These are phyloP conservation scores for Oscheius myriophilus DNA, from an alignment of 2,888 invertebrate species.

Conservation along the genomic window DNA sequence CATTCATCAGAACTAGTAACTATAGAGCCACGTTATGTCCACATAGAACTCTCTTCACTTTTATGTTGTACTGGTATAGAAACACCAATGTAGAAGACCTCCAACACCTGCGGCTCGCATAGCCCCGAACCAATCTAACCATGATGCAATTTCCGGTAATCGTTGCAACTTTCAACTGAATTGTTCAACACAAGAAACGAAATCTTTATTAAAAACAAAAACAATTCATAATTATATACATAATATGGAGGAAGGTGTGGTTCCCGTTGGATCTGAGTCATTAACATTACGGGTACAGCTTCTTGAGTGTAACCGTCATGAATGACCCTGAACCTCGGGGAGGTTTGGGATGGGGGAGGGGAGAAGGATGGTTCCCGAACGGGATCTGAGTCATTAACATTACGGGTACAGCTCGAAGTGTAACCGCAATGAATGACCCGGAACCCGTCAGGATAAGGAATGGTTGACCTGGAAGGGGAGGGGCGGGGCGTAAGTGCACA, in stretches of 20 bases:
- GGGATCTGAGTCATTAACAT: constrained; percentile 30
- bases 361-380: constrained; percentile 4
- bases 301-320: constrained; percentile 33
- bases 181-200: too few species aligned
- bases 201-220: too few species aligned
- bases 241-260: background rate
- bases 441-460: constrained; percentile 9
- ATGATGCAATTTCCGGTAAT: too few species aligned
- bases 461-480: constrained; percentile 9
- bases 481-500: constrained; percentile 23
- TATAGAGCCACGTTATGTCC: too few species aligned
- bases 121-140: too few species aligned
- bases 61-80: too few species aligned
- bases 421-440: constrained; percentile 19
- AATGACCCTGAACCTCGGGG: constrained; percentile 30
- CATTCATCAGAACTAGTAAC: too few species aligned
- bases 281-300: constrained; percentile 40
- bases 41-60: too few species aligned
- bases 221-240: too few species aligned
- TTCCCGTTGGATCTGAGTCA: constrained; percentile 28
- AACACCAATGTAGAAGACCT: too few species aligned
- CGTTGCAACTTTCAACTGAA: too few species aligned
- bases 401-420: constrained; percentile 28
- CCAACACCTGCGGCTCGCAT: too few species aligned
- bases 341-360: constrained; percentile 13